Evolutionary conservation across 2,797 vertebrate genomes (phyloP).

Genomic region (Fringilla coelebs): DNA sequence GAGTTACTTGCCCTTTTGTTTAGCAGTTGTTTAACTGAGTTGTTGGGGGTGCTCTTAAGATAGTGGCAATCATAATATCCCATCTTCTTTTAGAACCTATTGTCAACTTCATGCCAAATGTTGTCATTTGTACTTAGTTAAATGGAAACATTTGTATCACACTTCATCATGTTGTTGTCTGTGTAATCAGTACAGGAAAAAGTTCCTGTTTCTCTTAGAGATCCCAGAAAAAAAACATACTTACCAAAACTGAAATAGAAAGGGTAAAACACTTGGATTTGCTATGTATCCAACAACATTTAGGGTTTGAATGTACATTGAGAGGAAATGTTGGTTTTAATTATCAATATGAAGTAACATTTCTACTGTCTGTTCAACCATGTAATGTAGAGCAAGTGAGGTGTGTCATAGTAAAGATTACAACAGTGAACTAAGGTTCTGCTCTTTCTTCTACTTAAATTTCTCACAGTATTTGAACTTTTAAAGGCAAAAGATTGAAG

Average conservation of each 20-base stretch:
- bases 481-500: not conserved
- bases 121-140: not conserved
- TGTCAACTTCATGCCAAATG: not conserved
- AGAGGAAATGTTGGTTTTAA: not conserved
- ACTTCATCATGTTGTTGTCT: not conserved
- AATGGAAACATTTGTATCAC: not conserved
- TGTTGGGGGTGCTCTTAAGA: not conserved
- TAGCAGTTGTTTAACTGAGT: not conserved
- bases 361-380: constrained; percentile 10
- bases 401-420: not conserved
- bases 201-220: not conserved
- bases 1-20: not conserved
- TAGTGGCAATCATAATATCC: not conserved
- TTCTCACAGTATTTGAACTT: not conserved
- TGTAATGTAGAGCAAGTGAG: not conserved
- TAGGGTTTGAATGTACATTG: not conserved
- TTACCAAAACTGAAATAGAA: not conserved
- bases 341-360: not conserved
- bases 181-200: not conserved
- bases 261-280: not conserved
- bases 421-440: not conserved
- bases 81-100: not conserved
- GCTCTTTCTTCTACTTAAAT: not conserved
- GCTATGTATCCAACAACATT: not conserved
- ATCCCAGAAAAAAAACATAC: not conserved